phyloP scores from a whole-genome alignment of 2,797 vertebrate species.

The Cichlasoma orientale region DNA sequence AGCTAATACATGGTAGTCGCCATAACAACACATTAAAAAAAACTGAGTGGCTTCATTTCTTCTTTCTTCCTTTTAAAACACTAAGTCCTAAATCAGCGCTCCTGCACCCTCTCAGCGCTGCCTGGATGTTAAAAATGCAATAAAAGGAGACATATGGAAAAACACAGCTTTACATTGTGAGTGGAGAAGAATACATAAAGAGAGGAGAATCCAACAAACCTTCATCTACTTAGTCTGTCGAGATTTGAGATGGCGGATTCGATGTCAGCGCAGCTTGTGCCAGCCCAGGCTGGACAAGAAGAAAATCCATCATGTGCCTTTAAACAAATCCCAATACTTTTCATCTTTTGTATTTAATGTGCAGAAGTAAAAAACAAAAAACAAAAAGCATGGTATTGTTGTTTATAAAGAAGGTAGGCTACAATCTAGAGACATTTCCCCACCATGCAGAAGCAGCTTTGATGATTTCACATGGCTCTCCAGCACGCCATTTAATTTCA shows the following conservation, averaged over 20 bases:
- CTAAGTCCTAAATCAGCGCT: neutral
- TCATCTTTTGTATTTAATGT: neutral
- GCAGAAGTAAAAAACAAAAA: accelerated
- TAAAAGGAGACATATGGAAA: neutral
- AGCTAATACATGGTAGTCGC: neutral
- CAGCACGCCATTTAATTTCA: too few species aligned
- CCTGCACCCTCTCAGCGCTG: neutral
- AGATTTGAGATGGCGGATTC: too few species aligned
- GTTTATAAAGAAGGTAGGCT: neutral
- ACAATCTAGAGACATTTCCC: neutral
- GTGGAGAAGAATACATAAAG: neutral
- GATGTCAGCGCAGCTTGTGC: neutral
- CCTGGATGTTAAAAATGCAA: neutral
- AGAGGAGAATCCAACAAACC: neutral
- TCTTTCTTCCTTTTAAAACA: neutral
- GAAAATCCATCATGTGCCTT: neutral
- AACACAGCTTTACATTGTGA: neutral
- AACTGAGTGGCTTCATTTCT: neutral
- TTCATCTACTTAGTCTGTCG: too few species aligned
- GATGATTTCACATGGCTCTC: too few species aligned
- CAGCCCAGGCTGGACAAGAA: neutral
- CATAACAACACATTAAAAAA: conserved; percentile 3
- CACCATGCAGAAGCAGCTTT: neutral
- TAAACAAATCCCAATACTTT: neutral
- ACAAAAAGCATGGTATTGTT: neutral